Conservation (phyloP, 2,888 invertebrate species). For the Heliconius ethilla region DNA sequence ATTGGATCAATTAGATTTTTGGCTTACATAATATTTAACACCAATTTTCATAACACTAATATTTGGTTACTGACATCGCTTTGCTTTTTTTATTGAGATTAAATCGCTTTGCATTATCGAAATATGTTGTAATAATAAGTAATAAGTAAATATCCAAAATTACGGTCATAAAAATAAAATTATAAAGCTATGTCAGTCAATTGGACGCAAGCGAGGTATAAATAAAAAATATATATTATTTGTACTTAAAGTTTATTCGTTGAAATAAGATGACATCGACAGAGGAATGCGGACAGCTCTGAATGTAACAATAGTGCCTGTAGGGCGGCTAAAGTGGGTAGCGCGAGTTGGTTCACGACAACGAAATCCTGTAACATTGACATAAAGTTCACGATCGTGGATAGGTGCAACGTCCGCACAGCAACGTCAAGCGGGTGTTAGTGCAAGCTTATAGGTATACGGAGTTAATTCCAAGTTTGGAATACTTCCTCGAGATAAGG, state of each 20-base stretch:
- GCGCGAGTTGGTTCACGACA: slow-evolving; percentile 63
- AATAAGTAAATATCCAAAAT: background rate
- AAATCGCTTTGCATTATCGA: slow-evolving; percentile 51
- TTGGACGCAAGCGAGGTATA: slow-evolving; percentile 61
- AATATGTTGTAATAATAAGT: too few species aligned
- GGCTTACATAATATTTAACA: background rate
- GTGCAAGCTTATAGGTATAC: slow-evolving; percentile 78
- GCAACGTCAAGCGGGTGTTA: slow-evolving; percentile 76
- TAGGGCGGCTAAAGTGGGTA: slow-evolving; percentile 47
- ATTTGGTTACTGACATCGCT: slow-evolving; percentile 48
- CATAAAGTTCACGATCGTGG: slow-evolving; percentile 72
- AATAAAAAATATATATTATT: slow-evolving; percentile 53
- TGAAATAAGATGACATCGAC: slow-evolving; percentile 65
- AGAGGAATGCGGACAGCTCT: slow-evolving; percentile 76
- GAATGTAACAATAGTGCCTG: slow-evolving; percentile 52
- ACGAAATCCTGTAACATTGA: slow-evolving; percentile 79
- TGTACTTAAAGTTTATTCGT: slow-evolving; percentile 75
- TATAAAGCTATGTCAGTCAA: slow-evolving; percentile 39
- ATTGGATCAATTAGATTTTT: too few species aligned
- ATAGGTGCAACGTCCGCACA: slow-evolving; percentile 62
- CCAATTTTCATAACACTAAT: background rate
- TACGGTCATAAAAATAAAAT: background rate
- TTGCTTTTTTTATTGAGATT: slow-evolving; percentile 44
- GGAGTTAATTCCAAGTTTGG: slow-evolving; percentile 78
- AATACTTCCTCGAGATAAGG: slow-evolving; percentile 88